phyloP scores from a whole-genome alignment of 2,888 invertebrate species.

The Nymphalis c-album region DNA sequence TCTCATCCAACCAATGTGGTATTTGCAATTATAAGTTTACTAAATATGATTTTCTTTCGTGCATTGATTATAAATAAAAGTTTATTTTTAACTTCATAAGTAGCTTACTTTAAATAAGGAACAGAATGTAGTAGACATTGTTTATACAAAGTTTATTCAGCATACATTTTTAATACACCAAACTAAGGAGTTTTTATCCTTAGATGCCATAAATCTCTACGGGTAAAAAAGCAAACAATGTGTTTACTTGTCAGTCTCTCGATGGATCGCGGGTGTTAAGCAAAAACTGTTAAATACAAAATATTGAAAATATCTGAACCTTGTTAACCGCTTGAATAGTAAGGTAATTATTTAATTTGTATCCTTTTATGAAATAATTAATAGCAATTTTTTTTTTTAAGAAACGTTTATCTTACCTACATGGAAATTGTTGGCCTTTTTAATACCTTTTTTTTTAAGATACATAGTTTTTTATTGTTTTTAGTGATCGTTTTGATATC shows the following conservation, averaged over 20 bases:
- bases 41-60: too few relatives aligned
- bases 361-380: not conserved
- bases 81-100: too few relatives aligned
- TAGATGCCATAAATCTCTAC: slow-evolving; percentile 62
- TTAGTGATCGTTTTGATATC: too few relatives aligned
- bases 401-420: too few relatives aligned
- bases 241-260: slow-evolving; percentile 66
- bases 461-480: too few relatives aligned
- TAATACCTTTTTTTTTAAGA: not conserved
- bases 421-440: not conserved
- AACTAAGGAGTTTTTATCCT: slow-evolving; percentile 8
- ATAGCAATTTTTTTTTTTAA: not conserved
- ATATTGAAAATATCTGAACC: slow-evolving; percentile 10
- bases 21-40: too few relatives aligned
- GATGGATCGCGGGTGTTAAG: slow-evolving; percentile 56
- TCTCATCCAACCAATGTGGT: too few relatives aligned
- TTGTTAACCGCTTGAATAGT: not conserved
- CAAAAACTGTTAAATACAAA: slow-evolving; percentile 52
- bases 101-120: too few relatives aligned
- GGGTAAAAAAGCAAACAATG: slow-evolving; percentile 63
- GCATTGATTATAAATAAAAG: too few relatives aligned
- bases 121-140: too few relatives aligned
- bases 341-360: not conserved
- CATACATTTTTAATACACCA: not conserved
- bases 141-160: too few relatives aligned